Percentiles rank a stretch among this genome's conserved stretches.
These are phyloP conservation scores for Acleris laterana DNA, from an alignment of 2,888 invertebrate species.

Conservation along the genomic window DNA sequence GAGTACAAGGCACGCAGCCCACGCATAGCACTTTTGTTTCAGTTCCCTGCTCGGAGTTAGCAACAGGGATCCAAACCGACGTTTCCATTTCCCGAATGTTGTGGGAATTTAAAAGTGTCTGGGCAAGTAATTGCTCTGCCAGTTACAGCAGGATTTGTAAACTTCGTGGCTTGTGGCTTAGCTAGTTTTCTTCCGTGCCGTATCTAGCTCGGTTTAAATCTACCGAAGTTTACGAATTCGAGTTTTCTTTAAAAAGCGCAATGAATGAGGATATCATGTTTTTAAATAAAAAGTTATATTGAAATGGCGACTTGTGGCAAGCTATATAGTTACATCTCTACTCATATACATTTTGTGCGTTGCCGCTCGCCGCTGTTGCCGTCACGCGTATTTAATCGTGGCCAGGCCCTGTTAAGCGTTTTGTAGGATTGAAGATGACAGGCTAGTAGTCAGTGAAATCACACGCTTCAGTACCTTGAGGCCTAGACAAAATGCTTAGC, in stretches of 20 bases:
- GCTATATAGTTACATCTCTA: too few relatives aligned
- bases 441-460: too few relatives aligned
- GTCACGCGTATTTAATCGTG: too few relatives aligned
- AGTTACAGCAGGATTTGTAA: constrained; percentile 69
- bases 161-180: constrained; percentile 51
- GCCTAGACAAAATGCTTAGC: too few relatives aligned
- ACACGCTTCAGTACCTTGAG: too few relatives aligned
- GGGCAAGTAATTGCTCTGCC: constrained; percentile 80
- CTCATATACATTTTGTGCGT: too few relatives aligned
- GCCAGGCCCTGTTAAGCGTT: too few relatives aligned
- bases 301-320: too few relatives aligned
- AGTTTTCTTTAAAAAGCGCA: constrained; percentile 2
- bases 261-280: neutral
- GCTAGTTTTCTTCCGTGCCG: constrained; percentile 32
- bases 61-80: constrained; percentile 50
- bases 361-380: too few relatives aligned
- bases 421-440: too few relatives aligned
- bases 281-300: too few relatives aligned
- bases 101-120: constrained; percentile 78
- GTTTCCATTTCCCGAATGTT: constrained; percentile 73
- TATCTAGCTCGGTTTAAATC: constrained; percentile 23
- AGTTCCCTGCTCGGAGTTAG: constrained; percentile 23
- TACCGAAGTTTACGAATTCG: constrained; percentile 6
- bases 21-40: constrained; percentile 14
- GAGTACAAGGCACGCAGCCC: neutral